These are phyloP conservation scores for Lymantria monacha DNA, from an alignment of 2,888 invertebrate genomes.

Conservation along the genomic window DNA sequence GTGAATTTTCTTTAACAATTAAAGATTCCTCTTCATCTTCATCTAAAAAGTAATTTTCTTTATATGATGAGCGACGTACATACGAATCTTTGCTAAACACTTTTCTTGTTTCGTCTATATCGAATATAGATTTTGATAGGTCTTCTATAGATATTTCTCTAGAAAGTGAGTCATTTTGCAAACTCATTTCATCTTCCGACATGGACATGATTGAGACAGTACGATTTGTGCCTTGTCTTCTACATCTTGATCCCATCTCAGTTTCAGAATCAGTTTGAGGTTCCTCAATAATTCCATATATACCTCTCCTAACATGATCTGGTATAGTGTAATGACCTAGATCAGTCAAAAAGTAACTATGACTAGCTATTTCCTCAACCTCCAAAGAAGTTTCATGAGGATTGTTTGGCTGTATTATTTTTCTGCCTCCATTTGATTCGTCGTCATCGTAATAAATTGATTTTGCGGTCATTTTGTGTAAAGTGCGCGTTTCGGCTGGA, in stretches of 20 bases:
- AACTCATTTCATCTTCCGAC: constrained; percentile 84
- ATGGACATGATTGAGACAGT: constrained; percentile 85
- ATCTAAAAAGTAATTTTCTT: constrained; percentile 70
- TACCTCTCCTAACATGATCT: constrained; percentile 68
- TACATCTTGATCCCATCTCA: constrained; percentile 56
- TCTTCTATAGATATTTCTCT: constrained; percentile 83
- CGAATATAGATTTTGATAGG: constrained; percentile 76
- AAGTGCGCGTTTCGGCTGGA: constrained; percentile 85
- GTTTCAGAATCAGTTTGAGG: constrained; percentile 78
- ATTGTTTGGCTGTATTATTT: constrained; percentile 69
- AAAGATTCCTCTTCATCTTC: constrained; percentile 70
- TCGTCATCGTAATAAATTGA: constrained; percentile 79
- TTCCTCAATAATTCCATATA: constrained; percentile 77
- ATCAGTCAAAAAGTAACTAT: constrained; percentile 82
- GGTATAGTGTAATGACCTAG: constrained; percentile 71
- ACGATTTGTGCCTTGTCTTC: constrained; percentile 63
- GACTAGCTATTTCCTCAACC: constrained; percentile 84
- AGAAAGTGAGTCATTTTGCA: constrained; percentile 79
- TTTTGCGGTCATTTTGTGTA: constrained; percentile 85
- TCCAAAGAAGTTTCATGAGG: constrained; percentile 79
- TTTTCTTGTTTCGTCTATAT: constrained; percentile 76
- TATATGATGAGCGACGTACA: constrained; percentile 71
- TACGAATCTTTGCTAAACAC: constrained; percentile 76
- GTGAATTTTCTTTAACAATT: constrained; percentile 64
- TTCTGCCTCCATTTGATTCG: constrained; percentile 68